phyloP scores from a whole-genome alignment of 2,113 vertebrate genomes.

The Trematocara stigmaticum region DNA sequence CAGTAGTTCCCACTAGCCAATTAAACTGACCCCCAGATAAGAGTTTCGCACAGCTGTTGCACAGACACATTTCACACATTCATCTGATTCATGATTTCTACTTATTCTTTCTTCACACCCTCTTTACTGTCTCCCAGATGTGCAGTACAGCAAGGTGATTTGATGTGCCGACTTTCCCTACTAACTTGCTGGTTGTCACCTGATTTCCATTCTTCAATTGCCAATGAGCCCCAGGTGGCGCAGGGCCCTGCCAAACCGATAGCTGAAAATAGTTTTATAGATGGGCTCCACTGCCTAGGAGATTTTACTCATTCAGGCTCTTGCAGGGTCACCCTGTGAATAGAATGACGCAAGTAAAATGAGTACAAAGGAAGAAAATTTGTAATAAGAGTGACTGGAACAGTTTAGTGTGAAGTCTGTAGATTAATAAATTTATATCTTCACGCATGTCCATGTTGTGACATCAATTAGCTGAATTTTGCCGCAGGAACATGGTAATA shows the following conservation, averaged over 20 bases:
- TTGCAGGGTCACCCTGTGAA: neutral
- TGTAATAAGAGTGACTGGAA: neutral
- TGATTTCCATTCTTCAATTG: conserved; percentile 25
- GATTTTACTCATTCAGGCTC: neutral
- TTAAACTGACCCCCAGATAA: neutral
- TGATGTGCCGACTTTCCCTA: neutral
- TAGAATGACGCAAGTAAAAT: neutral
- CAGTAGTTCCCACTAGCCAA: neutral
- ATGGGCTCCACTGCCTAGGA: conserved; percentile 21
- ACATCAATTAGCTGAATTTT: neutral
- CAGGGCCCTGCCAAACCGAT: conserved; percentile 20
- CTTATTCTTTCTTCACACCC: neutral
- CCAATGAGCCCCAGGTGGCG: conserved; percentile 42
- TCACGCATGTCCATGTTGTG: neutral
- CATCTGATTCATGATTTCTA: neutral
- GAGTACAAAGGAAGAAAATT: neutral
- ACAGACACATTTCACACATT: neutral
- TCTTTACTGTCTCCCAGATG: neutral
- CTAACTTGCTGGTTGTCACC: conserved; percentile 1
- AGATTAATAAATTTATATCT: neutral
- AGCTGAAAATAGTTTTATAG: conserved; percentile 48
- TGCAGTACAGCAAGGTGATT: conserved; percentile 18
- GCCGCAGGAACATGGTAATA: neutral
- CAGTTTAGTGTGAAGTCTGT: neutral
- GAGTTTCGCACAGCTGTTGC: neutral